Percentiles rank a stretch among this genome's conserved stretches.
phyloP scores from a whole-genome alignment of 2,797 vertebrate species.

The Phoxinus dragarum region DNA sequence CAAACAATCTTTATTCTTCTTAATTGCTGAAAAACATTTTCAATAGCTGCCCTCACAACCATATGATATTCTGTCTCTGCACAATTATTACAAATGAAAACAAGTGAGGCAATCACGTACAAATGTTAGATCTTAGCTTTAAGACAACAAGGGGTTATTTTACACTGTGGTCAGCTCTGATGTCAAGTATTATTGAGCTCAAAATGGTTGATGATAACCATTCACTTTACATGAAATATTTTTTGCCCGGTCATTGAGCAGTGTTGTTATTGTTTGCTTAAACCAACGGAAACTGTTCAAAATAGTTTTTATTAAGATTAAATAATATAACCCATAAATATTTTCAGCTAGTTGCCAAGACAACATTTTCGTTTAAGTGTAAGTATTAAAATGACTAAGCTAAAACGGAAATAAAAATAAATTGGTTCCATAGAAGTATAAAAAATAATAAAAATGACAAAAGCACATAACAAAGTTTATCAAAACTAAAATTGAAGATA shows the following conservation, averaged over 20 bases:
- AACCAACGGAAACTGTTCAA: neutral
- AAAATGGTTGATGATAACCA: constrained; percentile 1
- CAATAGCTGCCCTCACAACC: neutral
- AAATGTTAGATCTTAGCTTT: neutral
- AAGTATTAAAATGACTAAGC: too few relatives aligned
- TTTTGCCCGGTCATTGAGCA: neutral
- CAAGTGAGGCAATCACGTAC: neutral
- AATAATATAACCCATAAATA: neutral
- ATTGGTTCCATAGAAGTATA: too few relatives aligned
- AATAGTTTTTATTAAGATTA: too few relatives aligned
- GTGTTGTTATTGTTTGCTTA: neutral
- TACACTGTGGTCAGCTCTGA: neutral
- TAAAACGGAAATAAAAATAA: too few relatives aligned
- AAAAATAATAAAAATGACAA: too few relatives aligned
- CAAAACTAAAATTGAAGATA: too few relatives aligned
- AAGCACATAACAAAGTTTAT: too few relatives aligned
- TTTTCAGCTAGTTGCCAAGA: neutral
- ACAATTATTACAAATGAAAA: constrained; percentile 1
- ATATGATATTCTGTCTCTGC: neutral
- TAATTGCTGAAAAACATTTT: constrained; percentile 4
- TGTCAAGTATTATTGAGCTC: constrained; percentile 6
- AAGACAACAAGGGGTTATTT: neutral
- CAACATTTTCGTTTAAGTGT: neutral
- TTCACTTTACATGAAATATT: neutral
- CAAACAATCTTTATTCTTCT: neutral